Base-by-base conservation (phyloP, 30 jellyfish, hydroid and myxozoan species). In the Chrysaora quinquecirrha region DNA sequence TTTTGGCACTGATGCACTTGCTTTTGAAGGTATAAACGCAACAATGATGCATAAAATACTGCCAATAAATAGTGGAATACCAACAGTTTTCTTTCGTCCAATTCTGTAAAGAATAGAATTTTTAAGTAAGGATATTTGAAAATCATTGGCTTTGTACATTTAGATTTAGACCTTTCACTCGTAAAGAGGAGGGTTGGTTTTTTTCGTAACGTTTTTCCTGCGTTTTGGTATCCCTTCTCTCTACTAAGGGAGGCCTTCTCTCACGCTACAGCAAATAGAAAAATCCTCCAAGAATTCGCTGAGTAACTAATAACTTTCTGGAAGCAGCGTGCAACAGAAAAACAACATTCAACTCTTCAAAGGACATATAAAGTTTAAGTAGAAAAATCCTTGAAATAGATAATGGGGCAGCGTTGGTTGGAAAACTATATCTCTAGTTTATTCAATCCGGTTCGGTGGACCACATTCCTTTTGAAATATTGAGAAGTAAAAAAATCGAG, bases 11-110 rank as follows among this genome's bases (percentile, higher is more conserved):
- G 58, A 24, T 9, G 83, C 83, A 30, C 72, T 21, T 11, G 65
- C 83, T 1, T 48, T 64, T 4, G 38, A 28, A 2, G 95, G 85
- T 16, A 85, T 61, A 33, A 66, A 74, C 0, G 84, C 90, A 49
- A 85, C 76, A 22, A 28, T 33, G 70, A 85, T 28, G 66, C 76
- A 65, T 24, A 50, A 35, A 11, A 73, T 49, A 22, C 82, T 33
- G 22, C 75, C 76, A 34, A 76, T 21, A 56, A 75, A 18, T 30
- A 29, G 38, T 22, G 83, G 22, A 16, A 22, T 43, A 12, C 27
- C 78, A 22, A 31, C 23, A 31, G 78, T 20, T 68, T 68, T n/a
- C 43, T n/a, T 68, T 34, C 80, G 30, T 30, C 80, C 80, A 19
- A 52, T 52, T 52, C 68, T 52, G 19, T 6, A 43, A 43, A 43